Evolutionary conservation across 1,140 invertebrate species (phyloP).

Genomic region (Physella acuta): DNA sequence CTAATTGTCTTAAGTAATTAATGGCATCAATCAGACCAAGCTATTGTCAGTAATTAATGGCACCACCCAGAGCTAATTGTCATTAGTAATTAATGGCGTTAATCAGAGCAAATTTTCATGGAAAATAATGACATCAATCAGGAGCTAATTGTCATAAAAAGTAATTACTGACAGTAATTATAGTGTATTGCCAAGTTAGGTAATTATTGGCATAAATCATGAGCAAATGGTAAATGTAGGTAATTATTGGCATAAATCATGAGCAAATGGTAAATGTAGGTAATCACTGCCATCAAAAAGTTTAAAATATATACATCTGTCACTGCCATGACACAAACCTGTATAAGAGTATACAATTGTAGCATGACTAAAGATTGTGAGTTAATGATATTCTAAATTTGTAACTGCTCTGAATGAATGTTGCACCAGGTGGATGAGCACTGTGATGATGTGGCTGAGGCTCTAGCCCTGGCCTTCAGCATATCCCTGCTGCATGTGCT

Average conservation of each 20-base stretch:
- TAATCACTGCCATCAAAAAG: background rate
- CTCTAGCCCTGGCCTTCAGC: constrained; percentile 32
- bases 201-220: too few relatives aligned
- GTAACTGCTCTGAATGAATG: background rate
- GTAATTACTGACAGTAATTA: too few relatives aligned
- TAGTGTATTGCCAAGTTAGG: too few relatives aligned
- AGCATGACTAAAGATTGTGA: background rate
- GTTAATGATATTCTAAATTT: too few relatives aligned
- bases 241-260: background rate
- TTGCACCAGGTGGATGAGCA: constrained; percentile 10
- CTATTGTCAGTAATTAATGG: too few relatives aligned
- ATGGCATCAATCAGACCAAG: too few relatives aligned
- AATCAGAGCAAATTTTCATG: too few relatives aligned
- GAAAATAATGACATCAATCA: too few relatives aligned
- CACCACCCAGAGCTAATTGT: too few relatives aligned
- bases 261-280: background rate
- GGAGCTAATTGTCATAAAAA: too few relatives aligned
- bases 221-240: too few relatives aligned
- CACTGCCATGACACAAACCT: background rate
- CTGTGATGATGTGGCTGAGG: constrained; percentile 43
- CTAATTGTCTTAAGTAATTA: background rate
- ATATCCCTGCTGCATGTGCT: constrained; percentile 53
- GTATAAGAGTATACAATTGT: background rate
- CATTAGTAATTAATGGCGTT: too few relatives aligned
- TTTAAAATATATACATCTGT: background rate